These are phyloP conservation scores for Pyrrhosoma nymphula DNA, from an alignment of 2,888 invertebrate species.

Conservation along the genomic window DNA sequence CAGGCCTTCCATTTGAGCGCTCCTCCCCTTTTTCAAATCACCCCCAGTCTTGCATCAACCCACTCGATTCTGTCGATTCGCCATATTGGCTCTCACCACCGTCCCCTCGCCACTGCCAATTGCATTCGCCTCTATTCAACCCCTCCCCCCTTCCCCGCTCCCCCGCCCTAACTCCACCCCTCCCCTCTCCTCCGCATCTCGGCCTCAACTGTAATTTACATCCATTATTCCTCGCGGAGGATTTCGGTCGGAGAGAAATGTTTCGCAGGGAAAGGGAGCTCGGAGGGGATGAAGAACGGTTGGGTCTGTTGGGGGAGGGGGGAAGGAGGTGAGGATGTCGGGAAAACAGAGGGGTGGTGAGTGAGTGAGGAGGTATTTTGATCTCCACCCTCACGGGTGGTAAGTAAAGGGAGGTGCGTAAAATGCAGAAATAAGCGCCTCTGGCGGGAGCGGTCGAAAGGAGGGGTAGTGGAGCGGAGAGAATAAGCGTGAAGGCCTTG, in stretches of 20 bases:
- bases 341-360: too few relatives aligned
- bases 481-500: slow-evolving; percentile 42
- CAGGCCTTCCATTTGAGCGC: background rate
- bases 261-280: slow-evolving; percentile 34
- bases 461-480: background rate
- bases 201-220: slow-evolving; percentile 57
- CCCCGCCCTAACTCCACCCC: background rate
- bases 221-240: slow-evolving; percentile 57
- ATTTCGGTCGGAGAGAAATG: slow-evolving; percentile 53
- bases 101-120: slow-evolving; percentile 30
- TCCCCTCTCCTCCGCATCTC: background rate
- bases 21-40: slow-evolving; percentile 22
- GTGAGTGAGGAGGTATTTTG: background rate
- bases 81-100: slow-evolving; percentile 59
- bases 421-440: slow-evolving; percentile 55
- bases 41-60: slow-evolving; percentile 4
- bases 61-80: slow-evolving; percentile 1
- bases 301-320: background rate
- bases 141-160: background rate
- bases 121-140: slow-evolving; percentile 58
- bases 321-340: background rate
- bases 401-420: slow-evolving; percentile 16
- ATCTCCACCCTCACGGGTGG: background rate
- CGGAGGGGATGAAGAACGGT: background rate
- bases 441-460: background rate